Evolutionary conservation across 2,888 invertebrate genomes (phyloP).

Genomic region (Troglohyphantes excavatus): DNA sequence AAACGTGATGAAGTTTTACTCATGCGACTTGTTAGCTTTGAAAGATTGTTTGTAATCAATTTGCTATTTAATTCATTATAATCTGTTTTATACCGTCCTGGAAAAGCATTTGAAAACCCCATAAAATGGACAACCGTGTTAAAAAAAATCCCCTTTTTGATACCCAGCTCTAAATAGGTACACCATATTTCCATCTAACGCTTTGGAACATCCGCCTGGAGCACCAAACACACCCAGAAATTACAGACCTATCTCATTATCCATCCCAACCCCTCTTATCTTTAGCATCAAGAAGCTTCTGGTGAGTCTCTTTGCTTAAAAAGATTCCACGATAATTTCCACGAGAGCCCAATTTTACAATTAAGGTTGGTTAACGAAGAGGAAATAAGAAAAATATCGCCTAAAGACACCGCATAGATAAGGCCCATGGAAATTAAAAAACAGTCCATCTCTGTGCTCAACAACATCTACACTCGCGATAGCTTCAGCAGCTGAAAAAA

Average conservation of each 20-base stretch:
- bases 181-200: background rate
- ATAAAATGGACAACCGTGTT: too few relatives aligned
- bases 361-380: conserved; percentile 48
- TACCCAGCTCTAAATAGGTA: background rate
- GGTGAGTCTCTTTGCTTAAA: background rate
- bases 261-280: conserved; percentile 20
- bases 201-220: background rate
- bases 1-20: too few relatives aligned
- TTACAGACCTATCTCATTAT: conserved; percentile 37
- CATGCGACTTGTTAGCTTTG: too few relatives aligned
- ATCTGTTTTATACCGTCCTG: too few relatives aligned
- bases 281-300: conserved; percentile 6
- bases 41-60: too few relatives aligned
- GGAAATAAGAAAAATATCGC: conserved; percentile 20
- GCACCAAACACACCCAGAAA: conserved; percentile 6
- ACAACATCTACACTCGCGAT: conserved; percentile 7
- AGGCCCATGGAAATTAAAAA: background rate
- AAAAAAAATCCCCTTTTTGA: background rate
- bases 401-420: background rate
- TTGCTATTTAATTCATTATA: too few relatives aligned
- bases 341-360: conserved; percentile 32
- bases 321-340: conserved; percentile 37
- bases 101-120: too few relatives aligned
- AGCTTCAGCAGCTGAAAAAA: background rate
- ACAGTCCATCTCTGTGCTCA: background rate